Evolutionary conservation across 1,140 invertebrate species (phyloP), one percentile per base, ranked within the genome.

Genomic region (Trichoplusia ni): DNA sequence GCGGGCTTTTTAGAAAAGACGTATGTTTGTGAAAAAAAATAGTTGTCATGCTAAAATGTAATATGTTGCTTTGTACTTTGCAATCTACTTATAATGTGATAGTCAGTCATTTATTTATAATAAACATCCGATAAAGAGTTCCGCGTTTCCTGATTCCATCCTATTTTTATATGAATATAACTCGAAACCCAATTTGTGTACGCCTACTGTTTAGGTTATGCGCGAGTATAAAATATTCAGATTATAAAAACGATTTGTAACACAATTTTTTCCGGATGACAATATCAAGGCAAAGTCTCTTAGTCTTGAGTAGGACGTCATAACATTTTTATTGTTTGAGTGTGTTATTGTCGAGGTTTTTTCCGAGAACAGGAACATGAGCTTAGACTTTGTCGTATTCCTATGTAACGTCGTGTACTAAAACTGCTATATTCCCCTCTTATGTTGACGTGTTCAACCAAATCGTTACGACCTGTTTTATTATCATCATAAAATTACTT

Each of bases 311-410:
- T 16, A 9, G 13, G 37, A 40, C 38, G 27, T 58, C 38, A 38
- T 58, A 44, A 58, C 27, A 9, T 58, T 58, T 58, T 58, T 58
- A 58, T 44, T 13, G 16, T 31, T 58, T 58, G 54, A 40, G n/a
- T 56, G 35, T 40, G 18, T 56, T 56, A 38, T 29, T 47, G n/a
- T 29, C 44, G 44, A 14, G 11, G 25, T 53, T 56, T 56, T 56
- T 38, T 40, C 7, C 21, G n/a, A 25, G 31, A 25, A 23, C 18
- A 38, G 21, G n/a, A 56, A 56, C 35, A 40, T 16, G 23, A 35
- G 21, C 27, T 56, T 37, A 56, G 21, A 33, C 13, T 35, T 35
- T 38, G 33, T 53, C n/a, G 29, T 38, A 38, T 23, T 38, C 6
- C 33, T 23, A 54, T 54, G 33, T 40, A 6, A 27, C 27, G 37